A percentile compares a stretch with the other conserved stretches of the same genome.
These are phyloP conservation scores for Sebastes elongatus DNA, from an alignment of 2,797 vertebrate genomes.

Conservation along the genomic window DNA sequence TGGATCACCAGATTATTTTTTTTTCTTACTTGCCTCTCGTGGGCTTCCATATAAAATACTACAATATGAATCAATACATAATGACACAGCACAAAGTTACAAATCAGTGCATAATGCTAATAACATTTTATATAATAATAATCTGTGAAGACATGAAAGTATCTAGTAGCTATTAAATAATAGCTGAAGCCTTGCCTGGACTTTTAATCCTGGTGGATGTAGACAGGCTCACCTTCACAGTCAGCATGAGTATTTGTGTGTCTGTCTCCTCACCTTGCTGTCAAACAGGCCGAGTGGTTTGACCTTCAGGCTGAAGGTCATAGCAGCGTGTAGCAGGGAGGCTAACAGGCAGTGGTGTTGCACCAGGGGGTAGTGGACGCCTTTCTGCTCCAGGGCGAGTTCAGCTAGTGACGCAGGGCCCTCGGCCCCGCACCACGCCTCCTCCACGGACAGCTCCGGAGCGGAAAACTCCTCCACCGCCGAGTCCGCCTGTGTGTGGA, in stretches of 20 bases:
- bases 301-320: constrained; percentile 89
- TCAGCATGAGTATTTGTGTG: neutral
- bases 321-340: constrained; percentile 85
- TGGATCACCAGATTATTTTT: neutral
- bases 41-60: neutral
- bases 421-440: constrained; percentile 88
- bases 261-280: constrained; percentile 86
- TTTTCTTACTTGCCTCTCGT: neutral
- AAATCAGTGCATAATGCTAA: neutral
- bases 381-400: constrained; percentile 94
- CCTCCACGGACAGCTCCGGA: constrained; percentile 89
- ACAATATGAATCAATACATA: neutral
- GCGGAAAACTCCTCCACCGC: constrained; percentile 86
- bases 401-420: constrained; percentile 93
- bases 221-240: neutral
- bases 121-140: neutral
- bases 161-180: neutral
- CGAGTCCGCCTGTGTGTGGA: constrained; percentile 86
- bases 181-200: neutral
- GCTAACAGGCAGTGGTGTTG: constrained; percentile 94
- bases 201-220: neutral
- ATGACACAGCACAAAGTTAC: neutral
- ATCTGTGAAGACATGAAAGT: neutral
- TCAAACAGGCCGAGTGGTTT: constrained; percentile 95
- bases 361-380: constrained; percentile 92